Evolutionary conservation across 2,888 invertebrate species (phyloP).

Genomic region (Malthinus seriepunctatus): DNA sequence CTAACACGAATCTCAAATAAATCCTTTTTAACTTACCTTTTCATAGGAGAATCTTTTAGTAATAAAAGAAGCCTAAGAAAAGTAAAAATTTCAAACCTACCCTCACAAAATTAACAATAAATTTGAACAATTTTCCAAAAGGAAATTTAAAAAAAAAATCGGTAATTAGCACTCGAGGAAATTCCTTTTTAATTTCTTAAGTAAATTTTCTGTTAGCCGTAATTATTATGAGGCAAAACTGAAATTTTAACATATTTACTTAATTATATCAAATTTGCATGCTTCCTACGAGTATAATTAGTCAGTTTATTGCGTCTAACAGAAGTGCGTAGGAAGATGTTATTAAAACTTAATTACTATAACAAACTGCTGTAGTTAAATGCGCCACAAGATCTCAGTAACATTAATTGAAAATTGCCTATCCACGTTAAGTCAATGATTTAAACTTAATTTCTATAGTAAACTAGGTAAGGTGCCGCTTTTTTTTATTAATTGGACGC

Average conservation of each 20-base stretch:
- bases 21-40: slow-evolving; percentile 16
- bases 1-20: slow-evolving; percentile 18
- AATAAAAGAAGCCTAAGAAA: slow-evolving; percentile 13
- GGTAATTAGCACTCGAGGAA: no score
- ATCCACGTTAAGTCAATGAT: slow-evolving; percentile 10
- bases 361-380: slow-evolving; percentile 14
- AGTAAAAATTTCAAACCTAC: slow-evolving; percentile 9
- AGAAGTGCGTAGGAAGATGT: slow-evolving; percentile 16
- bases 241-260: slow-evolving; percentile 15
- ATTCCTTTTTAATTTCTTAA: neutral
- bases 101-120: neutral
- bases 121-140: neutral
- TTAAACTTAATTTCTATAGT: slow-evolving; percentile 3
- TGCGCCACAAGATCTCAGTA: slow-evolving; percentile 7
- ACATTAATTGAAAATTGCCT: slow-evolving; percentile 16
- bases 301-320: slow-evolving; percentile 12
- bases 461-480: neutral
- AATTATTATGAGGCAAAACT: neutral
- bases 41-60: slow-evolving; percentile 9
- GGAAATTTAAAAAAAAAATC: no score
- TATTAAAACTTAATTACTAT: slow-evolving; percentile 23
- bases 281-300: slow-evolving; percentile 14
- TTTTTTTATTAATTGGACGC: neutral
- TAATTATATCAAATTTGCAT: slow-evolving; percentile 15
- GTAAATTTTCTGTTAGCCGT: slow-evolving; percentile 3